Evolutionary conservation across 1,140 invertebrate species (phyloP).

Genomic region (Drosophila melanica): DNA sequence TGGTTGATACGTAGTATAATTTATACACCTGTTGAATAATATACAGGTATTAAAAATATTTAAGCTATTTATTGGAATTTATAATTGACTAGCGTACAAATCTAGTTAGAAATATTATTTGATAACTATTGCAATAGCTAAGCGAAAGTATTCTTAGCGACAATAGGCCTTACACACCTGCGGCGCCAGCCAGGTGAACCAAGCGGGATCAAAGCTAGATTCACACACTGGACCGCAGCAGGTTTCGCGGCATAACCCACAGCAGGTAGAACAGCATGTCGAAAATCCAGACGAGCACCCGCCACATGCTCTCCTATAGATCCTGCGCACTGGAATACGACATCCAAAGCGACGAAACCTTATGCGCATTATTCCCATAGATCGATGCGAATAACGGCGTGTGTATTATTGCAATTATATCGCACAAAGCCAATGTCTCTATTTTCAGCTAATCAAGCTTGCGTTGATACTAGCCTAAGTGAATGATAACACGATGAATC

Average conservation of each 20-base stretch:
- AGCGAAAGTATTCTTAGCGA: background rate
- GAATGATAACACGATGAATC: background rate
- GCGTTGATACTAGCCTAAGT: constrained; percentile 7
- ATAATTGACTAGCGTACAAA: background rate
- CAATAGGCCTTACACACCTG: background rate
- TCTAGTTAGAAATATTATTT: background rate
- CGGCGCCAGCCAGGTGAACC: constrained; percentile 51
- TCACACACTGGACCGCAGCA: constrained; percentile 31
- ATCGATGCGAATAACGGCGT: background rate
- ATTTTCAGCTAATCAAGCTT: constrained; percentile 19
- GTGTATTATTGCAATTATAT: background rate
- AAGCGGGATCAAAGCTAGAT: constrained; percentile 40
- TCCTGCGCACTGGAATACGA: constrained; percentile 6
- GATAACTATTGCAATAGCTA: background rate
- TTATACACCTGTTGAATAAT: no score
- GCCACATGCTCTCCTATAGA: constrained; percentile 10
- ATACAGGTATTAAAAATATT: no score
- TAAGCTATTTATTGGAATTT: background rate
- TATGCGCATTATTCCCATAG: constrained; percentile 8
- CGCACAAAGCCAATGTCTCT: constrained; percentile 11
- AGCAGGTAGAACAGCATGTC: constrained; percentile 34
- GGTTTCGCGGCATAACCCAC: constrained; percentile 31
- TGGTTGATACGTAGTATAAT: no score
- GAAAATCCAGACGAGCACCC: constrained; percentile 12
- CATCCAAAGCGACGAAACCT: constrained; percentile 10